Evolutionary conservation across 2,888 invertebrate species (phyloP), one percentile per base, ranked within the genome.

Genomic region (Drosophila dives): DNA sequence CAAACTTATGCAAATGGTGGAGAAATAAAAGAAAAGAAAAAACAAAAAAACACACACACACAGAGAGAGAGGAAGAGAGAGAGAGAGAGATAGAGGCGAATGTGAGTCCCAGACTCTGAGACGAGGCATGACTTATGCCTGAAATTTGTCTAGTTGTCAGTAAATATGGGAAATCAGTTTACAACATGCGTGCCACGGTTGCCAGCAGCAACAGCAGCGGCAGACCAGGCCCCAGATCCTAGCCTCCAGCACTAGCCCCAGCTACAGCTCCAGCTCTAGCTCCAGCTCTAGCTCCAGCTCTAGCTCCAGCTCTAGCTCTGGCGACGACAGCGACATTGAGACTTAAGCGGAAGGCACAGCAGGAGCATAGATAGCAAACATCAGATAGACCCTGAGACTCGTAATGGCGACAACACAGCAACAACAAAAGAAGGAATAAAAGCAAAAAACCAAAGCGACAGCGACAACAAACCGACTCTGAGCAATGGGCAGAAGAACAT

Each of bases 141-240:
- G 91, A 91, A 92, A 92, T 92, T 92, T 92, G 93, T 92, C 91
- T 89, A 91, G 92, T 91, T 92, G 92, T 92, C 92, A 92, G 92
- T 92, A 92, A 92, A 92, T 92, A 92, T 92, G 92, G 92, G 91
- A 92, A 92, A 93, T 92, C 90, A 91, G 88, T 86, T 86, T 86
- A 90, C 86, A 88, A 90, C 90, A 86, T 89, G 85, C 85, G 85
- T 89, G 85, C 89, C 82, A 84, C 83, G 76, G 86, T 81, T 80
- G 38, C 48, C 54, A 55, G 36, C 36, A 17, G 36, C 54, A 36
- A 15, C 53, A 34, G 56, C 65, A 42, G 51, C 59, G 33, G 50
- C 64, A 63, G 15, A 48, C 6, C 17, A 20, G 51, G 45, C 20
- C 34, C 15, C 58, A 60, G 58, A 34, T 34, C 36, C 15, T 54